These are phyloP conservation scores for Aphis gossypii DNA, from an alignment of 1,140 invertebrate species.

Conservation along the genomic window DNA sequence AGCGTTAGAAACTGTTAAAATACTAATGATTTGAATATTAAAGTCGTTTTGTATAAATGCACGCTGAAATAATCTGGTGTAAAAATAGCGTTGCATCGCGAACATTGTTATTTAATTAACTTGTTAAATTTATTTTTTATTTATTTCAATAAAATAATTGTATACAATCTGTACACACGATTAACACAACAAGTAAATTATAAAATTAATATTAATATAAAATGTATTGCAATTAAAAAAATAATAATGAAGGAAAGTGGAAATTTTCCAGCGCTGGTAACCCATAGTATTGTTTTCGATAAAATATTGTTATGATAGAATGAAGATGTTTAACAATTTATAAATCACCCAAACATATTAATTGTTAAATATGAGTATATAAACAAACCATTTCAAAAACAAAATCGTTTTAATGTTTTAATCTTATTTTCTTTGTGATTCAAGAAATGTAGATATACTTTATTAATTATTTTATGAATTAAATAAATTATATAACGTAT, in stretches of 20 bases:
- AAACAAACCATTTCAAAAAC: too few species aligned
- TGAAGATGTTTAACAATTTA: too few species aligned
- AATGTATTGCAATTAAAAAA: neutral
- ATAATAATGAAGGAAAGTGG: neutral
- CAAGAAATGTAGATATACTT: too few species aligned
- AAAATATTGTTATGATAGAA: too few species aligned
- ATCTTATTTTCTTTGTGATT: too few species aligned
- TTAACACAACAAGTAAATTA: neutral
- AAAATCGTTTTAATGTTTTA: too few species aligned
- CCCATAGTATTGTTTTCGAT: too few species aligned
- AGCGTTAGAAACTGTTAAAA: constrained; percentile 11
- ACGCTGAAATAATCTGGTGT: neutral
- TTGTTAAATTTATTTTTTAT: neutral
- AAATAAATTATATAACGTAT: neutral
- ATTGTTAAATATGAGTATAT: too few species aligned
- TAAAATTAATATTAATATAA: neutral
- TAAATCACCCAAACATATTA: too few species aligned
- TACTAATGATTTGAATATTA: neutral
- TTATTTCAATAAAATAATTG: neutral
- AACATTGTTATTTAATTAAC: neutral
- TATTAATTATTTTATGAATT: neutral
- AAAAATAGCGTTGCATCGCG: neutral
- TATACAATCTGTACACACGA: neutral
- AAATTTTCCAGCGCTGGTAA: too few species aligned
- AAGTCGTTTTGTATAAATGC: neutral